Evolutionary conservation across 2,888 invertebrate genomes (phyloP).

Genomic region (Meghimatium bilineatum): DNA sequence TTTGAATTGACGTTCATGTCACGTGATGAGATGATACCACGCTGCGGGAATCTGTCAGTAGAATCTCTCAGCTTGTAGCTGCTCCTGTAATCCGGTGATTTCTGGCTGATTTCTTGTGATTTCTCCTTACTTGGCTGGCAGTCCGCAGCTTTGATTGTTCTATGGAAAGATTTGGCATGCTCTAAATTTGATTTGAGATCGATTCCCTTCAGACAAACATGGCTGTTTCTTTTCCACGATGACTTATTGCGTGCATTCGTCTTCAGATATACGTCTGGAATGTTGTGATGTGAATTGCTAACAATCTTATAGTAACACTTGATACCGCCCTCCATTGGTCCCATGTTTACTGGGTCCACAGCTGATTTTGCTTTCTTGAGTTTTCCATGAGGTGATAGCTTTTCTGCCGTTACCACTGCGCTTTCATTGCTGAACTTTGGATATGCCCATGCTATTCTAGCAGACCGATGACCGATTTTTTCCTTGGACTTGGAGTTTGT

Average conservation of each 20-base stretch:
- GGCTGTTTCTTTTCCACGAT: not conserved
- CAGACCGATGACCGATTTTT: not conserved
- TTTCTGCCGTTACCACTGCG: not conserved
- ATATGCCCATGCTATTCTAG: not conserved
- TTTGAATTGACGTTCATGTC: conserved; percentile 35
- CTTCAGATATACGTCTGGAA: not conserved
- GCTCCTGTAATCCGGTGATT: not conserved
- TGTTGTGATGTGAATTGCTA: no score
- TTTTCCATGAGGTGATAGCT: not conserved
- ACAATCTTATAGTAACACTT: not conserved
- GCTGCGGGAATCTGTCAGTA: not conserved
- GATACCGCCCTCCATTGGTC: not conserved
- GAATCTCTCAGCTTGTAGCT: no score
- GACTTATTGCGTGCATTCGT: not conserved
- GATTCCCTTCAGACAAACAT: not conserved
- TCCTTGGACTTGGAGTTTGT: no score
- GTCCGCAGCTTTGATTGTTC: not conserved
- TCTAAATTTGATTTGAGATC: not conserved
- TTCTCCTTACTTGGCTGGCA: not conserved
- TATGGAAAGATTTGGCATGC: not conserved
- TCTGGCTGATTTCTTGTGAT: not conserved
- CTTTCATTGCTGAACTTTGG: not conserved
- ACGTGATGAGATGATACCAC: not conserved
- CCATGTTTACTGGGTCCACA: not conserved
- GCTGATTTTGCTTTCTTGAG: no score